A percentile compares a stretch with the other conserved stretches of the same genome.
Evolutionary conservation across 2,888 invertebrate genomes (phyloP).

Genomic region (Drosophila picticornis): DNA sequence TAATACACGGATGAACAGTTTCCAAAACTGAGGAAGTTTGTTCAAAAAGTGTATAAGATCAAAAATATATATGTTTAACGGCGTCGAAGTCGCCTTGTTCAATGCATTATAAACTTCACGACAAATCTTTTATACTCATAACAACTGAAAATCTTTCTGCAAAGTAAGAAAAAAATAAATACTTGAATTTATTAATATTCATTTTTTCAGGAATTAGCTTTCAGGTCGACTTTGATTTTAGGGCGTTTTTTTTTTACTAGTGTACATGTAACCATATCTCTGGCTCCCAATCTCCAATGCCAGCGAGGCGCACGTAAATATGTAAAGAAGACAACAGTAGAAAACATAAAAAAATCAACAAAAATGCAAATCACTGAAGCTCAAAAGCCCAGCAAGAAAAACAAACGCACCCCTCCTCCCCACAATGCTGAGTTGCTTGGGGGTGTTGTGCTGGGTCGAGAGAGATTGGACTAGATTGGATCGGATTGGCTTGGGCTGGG

Average conservation of each 20-base stretch:
- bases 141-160: neutral
- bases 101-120: neutral
- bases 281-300: slow-evolving; percentile 50
- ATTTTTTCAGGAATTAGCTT: neutral
- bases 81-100: too few relatives aligned
- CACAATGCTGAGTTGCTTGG: slow-evolving; percentile 4
- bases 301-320: slow-evolving; percentile 67
- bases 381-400: slow-evolving; percentile 68
- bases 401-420: slow-evolving; percentile 2
- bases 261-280: slow-evolving; percentile 41
- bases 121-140: neutral
- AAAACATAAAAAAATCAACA: slow-evolving; percentile 22
- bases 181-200: neutral
- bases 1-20: neutral
- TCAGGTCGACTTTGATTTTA: neutral
- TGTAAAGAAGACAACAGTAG: slow-evolving; percentile 48
- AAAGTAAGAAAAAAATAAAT: neutral
- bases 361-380: slow-evolving; percentile 77
- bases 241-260: neutral
- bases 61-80: too few relatives aligned
- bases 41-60: too few relatives aligned
- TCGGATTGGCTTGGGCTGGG: slow-evolving; percentile 19
- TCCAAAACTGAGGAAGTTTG: too few relatives aligned
- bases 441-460: slow-evolving; percentile 26
- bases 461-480: slow-evolving; percentile 42